phyloP scores from a whole-genome alignment of 2,888 invertebrate species.

The Platycheirus rosarum region DNA sequence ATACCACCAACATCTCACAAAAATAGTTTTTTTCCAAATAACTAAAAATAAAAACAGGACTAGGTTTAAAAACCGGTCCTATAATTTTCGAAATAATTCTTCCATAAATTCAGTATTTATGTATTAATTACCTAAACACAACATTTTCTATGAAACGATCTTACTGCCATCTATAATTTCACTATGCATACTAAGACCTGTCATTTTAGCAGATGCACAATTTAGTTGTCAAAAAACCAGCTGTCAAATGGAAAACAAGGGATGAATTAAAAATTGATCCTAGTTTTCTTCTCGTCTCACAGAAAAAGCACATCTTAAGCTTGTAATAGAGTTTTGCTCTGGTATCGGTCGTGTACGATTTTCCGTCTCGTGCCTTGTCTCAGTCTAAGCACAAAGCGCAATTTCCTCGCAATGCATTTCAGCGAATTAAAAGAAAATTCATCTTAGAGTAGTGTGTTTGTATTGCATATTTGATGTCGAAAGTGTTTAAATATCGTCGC shows the following conservation, averaged over 20 bases:
- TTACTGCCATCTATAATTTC: too few relatives aligned
- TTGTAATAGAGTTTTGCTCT: constrained; percentile 64
- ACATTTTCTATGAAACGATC: too few relatives aligned
- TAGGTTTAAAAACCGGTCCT: too few relatives aligned
- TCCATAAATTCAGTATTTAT: too few relatives aligned
- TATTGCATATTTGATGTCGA: constrained; percentile 40
- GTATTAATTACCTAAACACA: too few relatives aligned
- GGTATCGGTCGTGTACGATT: constrained; percentile 31
- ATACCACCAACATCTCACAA: too few relatives aligned
- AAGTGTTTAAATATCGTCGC: constrained; percentile 50
- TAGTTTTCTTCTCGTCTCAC: constrained; percentile 59
- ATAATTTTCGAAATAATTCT: too few relatives aligned
- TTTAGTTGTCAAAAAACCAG: constrained; percentile 37
- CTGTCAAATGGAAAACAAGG: constrained; percentile 67
- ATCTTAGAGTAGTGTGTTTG: constrained; percentile 9
- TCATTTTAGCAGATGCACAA: constrained; percentile 35
- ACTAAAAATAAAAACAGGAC: too few relatives aligned
- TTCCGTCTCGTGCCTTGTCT: constrained; percentile 12
- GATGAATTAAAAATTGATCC: constrained; percentile 71
- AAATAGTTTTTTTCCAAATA: too few relatives aligned
- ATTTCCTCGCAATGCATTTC: constrained; percentile 33
- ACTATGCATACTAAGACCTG: constrained; percentile 19
- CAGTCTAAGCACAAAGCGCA: constrained; percentile 65
- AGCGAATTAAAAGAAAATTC: constrained; percentile 24
- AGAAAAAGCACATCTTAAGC: constrained; percentile 73